These are phyloP conservation scores for Fragum fragum DNA, from an alignment of 2,888 invertebrate genomes.

Conservation along the genomic window DNA sequence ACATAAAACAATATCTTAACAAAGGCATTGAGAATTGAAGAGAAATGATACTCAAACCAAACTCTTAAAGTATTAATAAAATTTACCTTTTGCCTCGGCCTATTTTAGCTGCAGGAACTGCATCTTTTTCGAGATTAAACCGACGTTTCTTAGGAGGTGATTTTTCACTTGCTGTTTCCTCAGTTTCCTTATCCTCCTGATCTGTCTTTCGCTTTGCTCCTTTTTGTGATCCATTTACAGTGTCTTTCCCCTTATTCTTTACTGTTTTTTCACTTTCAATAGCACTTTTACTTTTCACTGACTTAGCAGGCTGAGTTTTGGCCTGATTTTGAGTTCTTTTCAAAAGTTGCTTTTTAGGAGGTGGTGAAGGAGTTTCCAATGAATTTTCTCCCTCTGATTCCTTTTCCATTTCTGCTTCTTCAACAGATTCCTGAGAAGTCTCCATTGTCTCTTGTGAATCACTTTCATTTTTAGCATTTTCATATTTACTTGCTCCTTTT, in stretches of 20 bases:
- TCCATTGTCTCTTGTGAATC: conserved; percentile 29
- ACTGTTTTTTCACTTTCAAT: conserved; percentile 25
- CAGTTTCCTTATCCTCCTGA: conserved; percentile 16
- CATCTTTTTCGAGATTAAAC: conserved; percentile 59
- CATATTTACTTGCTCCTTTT: conserved; percentile 7
- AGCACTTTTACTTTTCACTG: conserved; percentile 34
- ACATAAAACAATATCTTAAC: too few relatives aligned
- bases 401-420: conserved; percentile 46
- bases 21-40: too few relatives aligned
- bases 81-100: conserved; percentile 45
- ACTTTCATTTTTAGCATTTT: conserved; percentile 29
- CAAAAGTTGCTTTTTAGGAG: conserved; percentile 61
- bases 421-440: conserved; percentile 40
- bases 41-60: too few relatives aligned
- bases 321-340: conserved; percentile 57
- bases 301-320: conserved; percentile 35
- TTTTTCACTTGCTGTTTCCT: conserved; percentile 27
- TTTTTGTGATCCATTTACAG: conserved; percentile 35
- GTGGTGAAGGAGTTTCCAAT: conserved; percentile 42
- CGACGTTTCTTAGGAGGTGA: conserved; percentile 46
- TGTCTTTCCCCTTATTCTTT: conserved; percentile 39
- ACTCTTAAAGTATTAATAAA: too few relatives aligned
- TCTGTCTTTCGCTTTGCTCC: conserved; percentile 19
- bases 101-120: conserved; percentile 56
- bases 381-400: conserved; percentile 31